Evolutionary conservation across 2,888 invertebrate genomes (phyloP).

Genomic region (Megamerina dolium): DNA sequence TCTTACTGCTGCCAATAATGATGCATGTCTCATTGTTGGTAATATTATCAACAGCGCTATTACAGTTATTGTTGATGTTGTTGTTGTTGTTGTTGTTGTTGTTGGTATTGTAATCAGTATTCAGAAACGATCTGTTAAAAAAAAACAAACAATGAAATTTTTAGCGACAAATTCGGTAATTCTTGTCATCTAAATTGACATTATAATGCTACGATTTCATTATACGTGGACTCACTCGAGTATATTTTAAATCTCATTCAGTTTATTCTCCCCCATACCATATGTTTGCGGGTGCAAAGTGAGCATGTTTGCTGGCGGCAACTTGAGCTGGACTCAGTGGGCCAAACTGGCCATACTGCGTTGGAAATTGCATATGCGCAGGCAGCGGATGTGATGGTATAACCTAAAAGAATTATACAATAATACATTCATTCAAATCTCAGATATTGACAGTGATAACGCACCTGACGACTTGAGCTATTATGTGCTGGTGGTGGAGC

Average conservation of each 20-base stretch:
- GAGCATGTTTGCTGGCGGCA: conserved; percentile 49
- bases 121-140: conserved; percentile 37
- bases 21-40: too few species aligned
- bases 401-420: conserved; percentile 51
- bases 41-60: conserved; percentile 1
- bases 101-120: conserved; percentile 28
- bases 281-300: conserved; percentile 50
- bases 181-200: too few species aligned
- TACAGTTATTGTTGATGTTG: conserved; percentile 8
- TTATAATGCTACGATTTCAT: too few species aligned
- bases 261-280: conserved; percentile 50
- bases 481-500: conserved; percentile 50
- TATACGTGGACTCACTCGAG: conserved; percentile 42
- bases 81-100: conserved; percentile 15
- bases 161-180: too few species aligned
- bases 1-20: too few species aligned
- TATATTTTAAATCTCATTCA: conserved; percentile 32
- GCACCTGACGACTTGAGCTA: conserved; percentile 50
- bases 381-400: conserved; percentile 70
- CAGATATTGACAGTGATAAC: too few species aligned
- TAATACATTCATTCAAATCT: too few species aligned
- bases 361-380: conserved; percentile 74
- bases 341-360: conserved; percentile 56
- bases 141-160: conserved; percentile 3
- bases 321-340: conserved; percentile 51